A percentile compares a stretch with the other conserved stretches of the same genome.
Conservation (phyloP, 1,140 invertebrate species). For the Diploscapter pachys region DNA sequence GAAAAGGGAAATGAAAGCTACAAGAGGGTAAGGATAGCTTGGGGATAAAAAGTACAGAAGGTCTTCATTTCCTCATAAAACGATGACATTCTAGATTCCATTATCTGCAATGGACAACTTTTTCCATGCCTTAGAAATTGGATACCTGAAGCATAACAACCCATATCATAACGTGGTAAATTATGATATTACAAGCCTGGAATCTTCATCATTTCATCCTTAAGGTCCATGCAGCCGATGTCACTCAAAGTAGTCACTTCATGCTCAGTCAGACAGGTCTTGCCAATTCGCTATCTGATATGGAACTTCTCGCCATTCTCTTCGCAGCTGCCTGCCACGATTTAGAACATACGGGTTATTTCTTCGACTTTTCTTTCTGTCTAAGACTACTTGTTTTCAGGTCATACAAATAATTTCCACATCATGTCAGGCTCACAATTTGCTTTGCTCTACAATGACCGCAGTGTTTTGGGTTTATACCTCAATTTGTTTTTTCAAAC, state of each 20-base stretch:
- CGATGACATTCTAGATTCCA: constrained; percentile 61
- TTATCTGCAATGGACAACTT: constrained; percentile 63
- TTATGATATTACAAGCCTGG: too few relatives aligned
- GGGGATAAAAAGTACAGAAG: too few relatives aligned
- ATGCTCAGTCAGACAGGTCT: constrained; percentile 85
- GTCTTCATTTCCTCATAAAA: too few relatives aligned
- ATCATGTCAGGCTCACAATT: constrained; percentile 91
- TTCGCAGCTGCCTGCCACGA: constrained; percentile 90
- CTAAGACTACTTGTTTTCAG: too few relatives aligned
- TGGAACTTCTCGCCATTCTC: constrained; percentile 89
- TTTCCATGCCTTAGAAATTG: constrained; percentile 61
- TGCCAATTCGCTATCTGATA: constrained; percentile 68
- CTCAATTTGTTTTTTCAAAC: too few relatives aligned
- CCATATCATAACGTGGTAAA: constrained; percentile 81
- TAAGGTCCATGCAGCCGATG: constrained; percentile 81
- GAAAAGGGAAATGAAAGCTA: too few relatives aligned
- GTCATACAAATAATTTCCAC: constrained; percentile 97
- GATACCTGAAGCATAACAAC: constrained; percentile 63
- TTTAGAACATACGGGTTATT: constrained; percentile 80
- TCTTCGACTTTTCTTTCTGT: too few relatives aligned
- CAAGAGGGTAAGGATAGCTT: too few relatives aligned
- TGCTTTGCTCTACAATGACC: constrained; percentile 86
- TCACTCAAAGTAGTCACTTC: constrained; percentile 88
- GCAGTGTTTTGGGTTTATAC: constrained; percentile 70
- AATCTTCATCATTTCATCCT: too few relatives aligned